Percentiles rank a stretch among this genome's conserved stretches.
These are phyloP conservation scores for Silurus asotus DNA, from an alignment of 2,113 vertebrate species.

Conservation along the genomic window DNA sequence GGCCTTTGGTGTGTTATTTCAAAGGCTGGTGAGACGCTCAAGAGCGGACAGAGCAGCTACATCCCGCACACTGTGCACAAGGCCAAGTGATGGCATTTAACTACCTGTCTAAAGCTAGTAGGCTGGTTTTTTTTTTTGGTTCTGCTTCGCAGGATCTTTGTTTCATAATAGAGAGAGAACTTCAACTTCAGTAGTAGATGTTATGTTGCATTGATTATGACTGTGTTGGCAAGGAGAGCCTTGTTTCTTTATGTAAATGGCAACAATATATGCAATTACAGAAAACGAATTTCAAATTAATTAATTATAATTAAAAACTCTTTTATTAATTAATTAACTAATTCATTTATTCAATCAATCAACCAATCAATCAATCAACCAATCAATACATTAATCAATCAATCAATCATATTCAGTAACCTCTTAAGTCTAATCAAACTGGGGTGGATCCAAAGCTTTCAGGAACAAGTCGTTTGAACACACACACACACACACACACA, in stretches of 20 bases:
- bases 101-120: background rate
- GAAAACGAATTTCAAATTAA: background rate
- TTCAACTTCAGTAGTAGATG: background rate
- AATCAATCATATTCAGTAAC: background rate
- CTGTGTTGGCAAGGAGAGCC: background rate
- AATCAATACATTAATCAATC: background rate
- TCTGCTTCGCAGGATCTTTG: background rate
- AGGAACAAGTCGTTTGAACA: background rate
- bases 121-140: background rate
- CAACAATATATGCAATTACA: background rate
- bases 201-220: background rate
- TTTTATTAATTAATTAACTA: too few relatives aligned
- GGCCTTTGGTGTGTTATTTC: constrained; percentile 5
- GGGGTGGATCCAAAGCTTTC: background rate
- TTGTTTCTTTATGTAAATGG: background rate
- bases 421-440: background rate
- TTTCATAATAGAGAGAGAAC: background rate
- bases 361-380: too few relatives aligned
- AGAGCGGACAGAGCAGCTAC: background rate
- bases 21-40: background rate
- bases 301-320: too few relatives aligned
- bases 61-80: background rate
- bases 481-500: background rate
- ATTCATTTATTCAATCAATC: too few relatives aligned
- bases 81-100: background rate